These are phyloP conservation scores for Rotaria socialis DNA, from an alignment of 2,888 invertebrate genomes.

Conservation along the genomic window DNA sequence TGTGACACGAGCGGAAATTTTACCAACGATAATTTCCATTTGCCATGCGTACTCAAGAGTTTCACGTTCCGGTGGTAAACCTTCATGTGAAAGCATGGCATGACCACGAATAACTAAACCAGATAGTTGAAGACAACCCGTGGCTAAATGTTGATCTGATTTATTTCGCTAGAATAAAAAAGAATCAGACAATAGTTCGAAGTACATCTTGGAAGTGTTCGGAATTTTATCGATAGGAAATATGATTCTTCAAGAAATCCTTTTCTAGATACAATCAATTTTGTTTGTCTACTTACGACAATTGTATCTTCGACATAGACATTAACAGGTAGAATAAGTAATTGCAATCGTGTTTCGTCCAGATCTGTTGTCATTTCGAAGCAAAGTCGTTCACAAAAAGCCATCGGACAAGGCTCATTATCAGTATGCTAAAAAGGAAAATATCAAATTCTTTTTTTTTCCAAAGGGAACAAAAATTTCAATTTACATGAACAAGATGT, in stretches of 20 bases:
- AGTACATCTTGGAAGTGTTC: too few relatives aligned
- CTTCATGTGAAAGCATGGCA: conserved; percentile 79
- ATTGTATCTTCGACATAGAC: conserved; percentile 61
- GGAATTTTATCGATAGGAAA: too few relatives aligned
- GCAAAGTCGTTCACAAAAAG: conserved; percentile 73
- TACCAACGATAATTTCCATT: conserved; percentile 44
- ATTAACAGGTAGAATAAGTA: conserved; percentile 75
- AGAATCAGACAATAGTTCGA: too few relatives aligned
- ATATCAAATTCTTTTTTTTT: background rate
- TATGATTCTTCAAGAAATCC: too few relatives aligned
- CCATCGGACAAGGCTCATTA: conserved; percentile 76
- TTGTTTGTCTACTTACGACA: background rate
- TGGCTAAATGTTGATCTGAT: conserved; percentile 53
- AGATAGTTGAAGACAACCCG: conserved; percentile 67
- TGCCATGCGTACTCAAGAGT: conserved; percentile 46
- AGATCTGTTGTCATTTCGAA: conserved; percentile 95
- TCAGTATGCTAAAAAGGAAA: conserved; percentile 37
- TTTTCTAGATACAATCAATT: too few relatives aligned
- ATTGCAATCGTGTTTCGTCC: conserved; percentile 82
- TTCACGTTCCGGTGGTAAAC: conserved; percentile 26
- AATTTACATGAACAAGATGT: conserved; percentile 73
- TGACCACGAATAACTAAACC: conserved; percentile 75
- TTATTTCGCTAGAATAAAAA: conserved; percentile 50
- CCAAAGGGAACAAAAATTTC: too few relatives aligned
- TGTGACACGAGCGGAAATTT: conserved; percentile 4